Evolutionary conservation across 1,140 invertebrate species (phyloP).

Genomic region (Euschistus heros): DNA sequence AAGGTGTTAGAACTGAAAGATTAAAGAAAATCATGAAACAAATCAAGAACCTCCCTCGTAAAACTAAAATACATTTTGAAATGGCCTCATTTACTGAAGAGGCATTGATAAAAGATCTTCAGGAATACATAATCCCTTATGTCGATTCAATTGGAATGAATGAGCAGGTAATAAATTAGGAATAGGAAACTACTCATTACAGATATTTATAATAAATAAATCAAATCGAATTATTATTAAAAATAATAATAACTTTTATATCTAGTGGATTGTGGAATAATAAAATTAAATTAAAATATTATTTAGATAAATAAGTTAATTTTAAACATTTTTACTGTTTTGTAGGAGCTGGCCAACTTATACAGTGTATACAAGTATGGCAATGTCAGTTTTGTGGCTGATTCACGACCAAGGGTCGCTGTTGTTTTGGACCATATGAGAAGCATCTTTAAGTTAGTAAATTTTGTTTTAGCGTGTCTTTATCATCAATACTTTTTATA

Average conservation of each 20-base stretch:
- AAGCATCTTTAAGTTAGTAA: conserved; percentile 48
- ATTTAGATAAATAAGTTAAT: not conserved
- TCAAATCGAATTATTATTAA: not conserved
- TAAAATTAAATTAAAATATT: not conserved
- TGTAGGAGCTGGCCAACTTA: conserved; percentile 63
- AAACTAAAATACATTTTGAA: conserved; percentile 71
- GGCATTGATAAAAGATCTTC: conserved; percentile 52
- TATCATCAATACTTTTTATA: no score
- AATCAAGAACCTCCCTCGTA: conserved; percentile 46
- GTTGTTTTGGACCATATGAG: conserved; percentile 75
- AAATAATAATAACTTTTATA: not conserved
- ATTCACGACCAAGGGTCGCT: conserved; percentile 69
- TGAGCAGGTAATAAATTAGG: conserved; percentile 46
- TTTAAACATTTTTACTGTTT: conserved; percentile 18
- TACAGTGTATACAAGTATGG: conserved; percentile 56
- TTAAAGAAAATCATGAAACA: conserved; percentile 56
- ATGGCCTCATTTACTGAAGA: conserved; percentile 77
- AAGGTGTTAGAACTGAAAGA: conserved; percentile 50
- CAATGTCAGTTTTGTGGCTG: conserved; percentile 60
- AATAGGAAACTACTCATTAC: no score
- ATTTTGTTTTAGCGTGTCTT: no score
- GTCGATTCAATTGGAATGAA: conserved; percentile 85
- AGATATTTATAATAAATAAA: no score
- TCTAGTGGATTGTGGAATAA: not conserved
- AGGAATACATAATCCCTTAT: conserved; percentile 57